A percentile compares a stretch with the other conserved stretches of the same genome.
phyloP scores from a whole-genome alignment of 1,140 invertebrate species.

The Cyphomyrmex costatus region DNA sequence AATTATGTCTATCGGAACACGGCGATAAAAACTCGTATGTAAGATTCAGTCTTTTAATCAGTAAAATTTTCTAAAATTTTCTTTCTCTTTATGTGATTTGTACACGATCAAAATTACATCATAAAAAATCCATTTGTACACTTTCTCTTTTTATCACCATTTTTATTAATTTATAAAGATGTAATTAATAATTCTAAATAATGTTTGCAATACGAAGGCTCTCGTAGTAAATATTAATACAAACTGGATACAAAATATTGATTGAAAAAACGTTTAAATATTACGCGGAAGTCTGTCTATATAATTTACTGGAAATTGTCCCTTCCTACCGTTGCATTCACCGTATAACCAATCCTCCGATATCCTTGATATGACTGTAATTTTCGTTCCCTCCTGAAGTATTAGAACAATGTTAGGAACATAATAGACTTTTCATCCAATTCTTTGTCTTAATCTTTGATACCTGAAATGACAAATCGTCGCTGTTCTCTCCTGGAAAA shows the following conservation, averaged over 20 bases:
- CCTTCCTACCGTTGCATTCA: constrained; percentile 89
- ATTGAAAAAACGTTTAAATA: constrained; percentile 42
- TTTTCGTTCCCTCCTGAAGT: constrained; percentile 89
- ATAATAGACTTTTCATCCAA: background rate
- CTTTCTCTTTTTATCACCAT: background rate
- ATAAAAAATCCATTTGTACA: constrained; percentile 17
- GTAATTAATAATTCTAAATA: constrained; percentile 32
- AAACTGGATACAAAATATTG: constrained; percentile 37
- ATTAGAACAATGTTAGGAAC: background rate
- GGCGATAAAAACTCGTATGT: constrained; percentile 41
- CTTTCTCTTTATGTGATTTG: constrained; percentile 1
- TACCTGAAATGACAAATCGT: constrained; percentile 89
- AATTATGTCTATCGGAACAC: constrained; percentile 38
- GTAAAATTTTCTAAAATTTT: constrained; percentile 60
- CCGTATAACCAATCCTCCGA: constrained; percentile 95
- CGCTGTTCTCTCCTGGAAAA: constrained; percentile 88
- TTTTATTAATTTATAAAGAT: constrained; percentile 17
- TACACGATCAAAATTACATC: constrained; percentile 17
- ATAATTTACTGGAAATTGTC: constrained; percentile 94
- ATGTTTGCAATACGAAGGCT: constrained; percentile 59
- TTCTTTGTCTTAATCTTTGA: constrained; percentile 11
- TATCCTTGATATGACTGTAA: constrained; percentile 91
- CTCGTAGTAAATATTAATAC: constrained; percentile 14
- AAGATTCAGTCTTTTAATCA: constrained; percentile 65
- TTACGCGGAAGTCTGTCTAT: constrained; percentile 88